Evolutionary conservation across 2,888 invertebrate genomes (phyloP).

Genomic region (Mamestra brassicae): DNA sequence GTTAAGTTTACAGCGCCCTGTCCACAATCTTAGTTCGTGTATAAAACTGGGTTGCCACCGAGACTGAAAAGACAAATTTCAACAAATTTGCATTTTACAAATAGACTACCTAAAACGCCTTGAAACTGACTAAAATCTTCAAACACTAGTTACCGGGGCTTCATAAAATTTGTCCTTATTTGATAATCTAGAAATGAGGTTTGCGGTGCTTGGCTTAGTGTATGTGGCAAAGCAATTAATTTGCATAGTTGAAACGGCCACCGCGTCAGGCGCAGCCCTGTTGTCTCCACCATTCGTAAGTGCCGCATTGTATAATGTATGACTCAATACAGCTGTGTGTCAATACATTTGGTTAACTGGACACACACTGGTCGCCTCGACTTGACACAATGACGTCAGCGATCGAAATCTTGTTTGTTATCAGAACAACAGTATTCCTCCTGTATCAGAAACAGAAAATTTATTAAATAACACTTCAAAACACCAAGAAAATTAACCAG

Average conservation of each 20-base stretch:
- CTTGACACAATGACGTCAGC: constrained; percentile 18
- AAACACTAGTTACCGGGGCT: constrained; percentile 36
- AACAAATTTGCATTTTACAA: constrained; percentile 55
- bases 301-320: constrained; percentile 57
- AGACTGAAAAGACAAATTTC: constrained; percentile 42
- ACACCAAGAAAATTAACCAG: not conserved
- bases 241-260: constrained; percentile 79
- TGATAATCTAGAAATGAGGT: constrained; percentile 68
- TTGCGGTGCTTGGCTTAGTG: constrained; percentile 68
- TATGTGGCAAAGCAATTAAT: constrained; percentile 78
- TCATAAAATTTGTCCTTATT: constrained; percentile 54
- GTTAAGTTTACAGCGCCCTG: constrained; percentile 4
- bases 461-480: constrained; percentile 1
- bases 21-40: constrained; percentile 25
- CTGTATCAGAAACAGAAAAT: not conserved
- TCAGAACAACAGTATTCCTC: not conserved
- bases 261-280: constrained; percentile 67
- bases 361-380: constrained; percentile 25
- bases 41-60: constrained; percentile 22
- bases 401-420: not conserved
- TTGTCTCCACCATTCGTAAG: constrained; percentile 58
- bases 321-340: constrained; percentile 47
- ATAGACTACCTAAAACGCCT: constrained; percentile 38
- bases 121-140: constrained; percentile 55
- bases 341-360: constrained; percentile 57